A percentile compares a stretch with the other conserved stretches of the same genome.
These are phyloP conservation scores for Rattus norvegicus DNA, from an alignment of 2,113 vertebrate species.

Conservation along the genomic window GRCr8 NC_086027.1:110576001-110576500, in stretches of 20 bases:
- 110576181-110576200: background rate
- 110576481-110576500: background rate
- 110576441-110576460: background rate
- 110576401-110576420: background rate
- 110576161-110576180: background rate
- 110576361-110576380: background rate
- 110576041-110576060: background rate
- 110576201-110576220: no score
- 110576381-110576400: background rate
- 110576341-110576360: no score
- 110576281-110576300: background rate
- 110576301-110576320: background rate
- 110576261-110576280: background rate
- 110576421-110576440: background rate
- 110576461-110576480: background rate
- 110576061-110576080: background rate
- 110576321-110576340: background rate
- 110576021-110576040: background rate
- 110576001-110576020: background rate
- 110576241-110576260: background rate
- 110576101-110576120: background rate
- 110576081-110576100: background rate
- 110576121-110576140: background rate
- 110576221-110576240: no score
- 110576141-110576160: background rate